Evolutionary conservation across 2,888 invertebrate genomes (phyloP), one percentile per base, ranked within the genome.

Genomic region (Sphinx pinastri): DNA sequence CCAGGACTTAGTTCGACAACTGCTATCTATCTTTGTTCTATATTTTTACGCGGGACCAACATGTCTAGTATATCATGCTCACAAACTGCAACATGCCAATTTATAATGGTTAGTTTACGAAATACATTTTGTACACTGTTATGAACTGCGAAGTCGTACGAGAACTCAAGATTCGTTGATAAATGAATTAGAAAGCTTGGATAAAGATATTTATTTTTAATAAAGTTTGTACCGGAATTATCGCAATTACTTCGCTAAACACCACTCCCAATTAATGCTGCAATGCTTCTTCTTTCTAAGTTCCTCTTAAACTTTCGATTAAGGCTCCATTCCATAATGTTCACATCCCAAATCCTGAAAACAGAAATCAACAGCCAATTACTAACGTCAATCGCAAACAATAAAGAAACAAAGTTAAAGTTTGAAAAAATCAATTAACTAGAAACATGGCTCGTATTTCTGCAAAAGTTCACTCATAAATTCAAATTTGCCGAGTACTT

Each of bases 381-480:
- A 38, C 38, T 38, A 38, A 38, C 2, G 38, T 38, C 38, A 38
- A 38, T 38, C 38, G 38, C 38, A 49, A 63, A 63, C 19, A 19
- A 16, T 12, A 13, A 63, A 63, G 47, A 47, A 47, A 11, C 16
- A 45, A 16, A 60, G 60, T 60, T 45, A 16, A 16, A 63, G 16
- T 47, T 47, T 47, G 63, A 49, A 63, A 49, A 63, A 63, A 49
- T 47, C 63, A 63, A 63, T 63, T 49, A 49, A 63, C n/a, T 67
- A n/a, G 47, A n/a, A 52, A n/a, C 45, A 47, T 63, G 16, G 16
- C 52, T 52, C 52, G 67, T 54, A 67, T 67, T 67, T 54, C 63
- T 49, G 63, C 49, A 13, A 47, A 67, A 68, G 55, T 68, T 54
- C 38, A 31, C 66, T 67, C 58, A 67, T 70, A 70, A 70, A 63